phyloP scores from a whole-genome alignment of 2,113 vertebrate genomes.

The Numenius arquata region DNA sequence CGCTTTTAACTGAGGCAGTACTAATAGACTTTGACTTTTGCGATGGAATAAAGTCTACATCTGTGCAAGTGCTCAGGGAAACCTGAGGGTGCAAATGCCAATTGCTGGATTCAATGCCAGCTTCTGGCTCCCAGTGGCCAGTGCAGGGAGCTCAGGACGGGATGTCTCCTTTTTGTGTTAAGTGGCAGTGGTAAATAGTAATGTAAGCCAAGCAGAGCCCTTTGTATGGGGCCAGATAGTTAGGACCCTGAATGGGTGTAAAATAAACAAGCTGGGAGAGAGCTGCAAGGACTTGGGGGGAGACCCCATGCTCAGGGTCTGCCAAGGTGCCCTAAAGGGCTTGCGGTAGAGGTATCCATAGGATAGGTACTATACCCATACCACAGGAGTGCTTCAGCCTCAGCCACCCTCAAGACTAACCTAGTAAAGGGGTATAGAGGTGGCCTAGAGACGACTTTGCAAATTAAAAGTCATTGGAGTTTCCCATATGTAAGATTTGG shows the following conservation, averaged over 20 bases:
- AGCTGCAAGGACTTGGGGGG: background rate
- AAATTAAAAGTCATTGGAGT: background rate
- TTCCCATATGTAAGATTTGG: background rate
- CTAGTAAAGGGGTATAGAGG: background rate
- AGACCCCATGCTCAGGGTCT: background rate
- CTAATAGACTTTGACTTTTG: background rate
- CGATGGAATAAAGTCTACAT: background rate
- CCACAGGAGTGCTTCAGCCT: background rate
- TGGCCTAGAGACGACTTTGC: background rate
- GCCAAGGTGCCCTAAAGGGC: background rate
- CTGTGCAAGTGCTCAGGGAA: background rate
- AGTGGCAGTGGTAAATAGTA: background rate
- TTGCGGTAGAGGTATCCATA: background rate
- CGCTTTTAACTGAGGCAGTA: background rate
- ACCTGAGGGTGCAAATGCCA: background rate
- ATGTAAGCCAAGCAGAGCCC: background rate
- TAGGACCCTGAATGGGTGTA: background rate
- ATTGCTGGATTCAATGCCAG: background rate
- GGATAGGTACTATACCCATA: background rate
- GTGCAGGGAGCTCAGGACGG: background rate
- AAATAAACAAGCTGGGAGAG: background rate
- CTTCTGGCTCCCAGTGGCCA: background rate
- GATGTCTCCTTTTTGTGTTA: background rate
- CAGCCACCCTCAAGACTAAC: background rate
- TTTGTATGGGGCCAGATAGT: background rate